phyloP scores from a whole-genome alignment of 2,888 invertebrate genomes.

The Xanthia togata region DNA sequence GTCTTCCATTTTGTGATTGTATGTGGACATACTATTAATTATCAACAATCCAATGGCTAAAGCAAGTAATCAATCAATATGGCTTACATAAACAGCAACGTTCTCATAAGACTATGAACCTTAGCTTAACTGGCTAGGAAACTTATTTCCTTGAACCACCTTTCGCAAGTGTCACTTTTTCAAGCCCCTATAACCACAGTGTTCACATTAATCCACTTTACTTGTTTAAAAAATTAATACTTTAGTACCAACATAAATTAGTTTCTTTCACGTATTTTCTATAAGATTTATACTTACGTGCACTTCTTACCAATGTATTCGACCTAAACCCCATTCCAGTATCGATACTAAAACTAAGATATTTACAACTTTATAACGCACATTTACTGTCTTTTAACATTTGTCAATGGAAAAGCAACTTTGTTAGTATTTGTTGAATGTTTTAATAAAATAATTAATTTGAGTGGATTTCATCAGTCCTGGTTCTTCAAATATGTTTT shows the following conservation, averaged over 20 bases:
- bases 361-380: conserved; percentile 14
- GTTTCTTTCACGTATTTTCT: conserved; percentile 31
- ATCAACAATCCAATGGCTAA: not conserved
- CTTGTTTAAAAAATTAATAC: not conserved
- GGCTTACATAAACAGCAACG: not conserved
- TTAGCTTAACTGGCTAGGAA: not conserved
- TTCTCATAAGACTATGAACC: not conserved
- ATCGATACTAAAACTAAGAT: conserved; percentile 20
- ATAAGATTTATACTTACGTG: conserved; percentile 21
- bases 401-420: conserved; percentile 14
- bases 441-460: conserved; percentile 14
- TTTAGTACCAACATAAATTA: not conserved
- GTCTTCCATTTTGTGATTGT: conserved; percentile 15
- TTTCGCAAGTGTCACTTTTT: not conserved
- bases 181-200: not conserved
- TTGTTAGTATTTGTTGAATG: conserved; percentile 1
- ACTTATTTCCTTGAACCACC: not conserved
- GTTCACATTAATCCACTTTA: not conserved
- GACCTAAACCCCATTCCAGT: conserved; percentile 21
- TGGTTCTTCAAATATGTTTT: not conserved
- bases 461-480: conserved; percentile 32
- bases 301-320: conserved; percentile 46
- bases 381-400: conserved; percentile 5
- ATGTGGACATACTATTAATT: too few species aligned
- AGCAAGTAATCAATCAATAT: too few species aligned